Evolutionary conservation across 2,888 invertebrate species (phyloP).

Genomic region (Lordiphosa andalusiaca): DNA sequence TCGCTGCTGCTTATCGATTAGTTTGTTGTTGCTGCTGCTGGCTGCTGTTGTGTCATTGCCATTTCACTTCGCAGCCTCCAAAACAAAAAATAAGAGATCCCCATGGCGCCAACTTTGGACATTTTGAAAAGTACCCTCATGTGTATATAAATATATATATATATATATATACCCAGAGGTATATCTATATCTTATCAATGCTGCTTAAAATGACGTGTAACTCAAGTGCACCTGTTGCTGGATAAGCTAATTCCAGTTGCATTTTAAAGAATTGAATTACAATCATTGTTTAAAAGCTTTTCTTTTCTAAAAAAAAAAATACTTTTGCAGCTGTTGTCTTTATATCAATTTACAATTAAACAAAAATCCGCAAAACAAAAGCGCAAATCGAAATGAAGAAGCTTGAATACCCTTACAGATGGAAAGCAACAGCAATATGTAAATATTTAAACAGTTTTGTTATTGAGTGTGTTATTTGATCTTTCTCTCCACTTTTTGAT

Average conservation of each 20-base stretch:
- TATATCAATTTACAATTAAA: neutral
- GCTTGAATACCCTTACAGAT: too few relatives aligned
- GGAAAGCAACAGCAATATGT: too few relatives aligned
- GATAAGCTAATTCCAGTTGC: neutral
- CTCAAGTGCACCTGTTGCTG: slow-evolving; percentile 9
- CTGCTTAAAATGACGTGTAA: neutral
- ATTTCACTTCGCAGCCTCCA: slow-evolving; percentile 36
- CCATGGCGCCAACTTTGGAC: slow-evolving; percentile 11
- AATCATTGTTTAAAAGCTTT: neutral
- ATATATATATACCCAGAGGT: slow-evolving; percentile 14
- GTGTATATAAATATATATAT: slow-evolving; percentile 35
- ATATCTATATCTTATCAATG: neutral
- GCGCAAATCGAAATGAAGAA: too few relatives aligned
- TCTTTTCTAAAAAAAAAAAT: neutral
- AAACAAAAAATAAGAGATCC: slow-evolving; percentile 1
- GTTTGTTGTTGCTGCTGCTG: slow-evolving; percentile 42
- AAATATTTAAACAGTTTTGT: too few relatives aligned
- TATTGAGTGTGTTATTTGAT: too few relatives aligned
- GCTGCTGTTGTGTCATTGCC: slow-evolving; percentile 24
- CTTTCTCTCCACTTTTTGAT: too few relatives aligned
- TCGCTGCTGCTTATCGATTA: slow-evolving; percentile 52
- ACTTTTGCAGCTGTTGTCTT: neutral
- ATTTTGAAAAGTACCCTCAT: slow-evolving; percentile 4
- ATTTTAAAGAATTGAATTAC: neutral
- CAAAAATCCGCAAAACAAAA: too few relatives aligned